These are phyloP conservation scores for Syngnathus acus DNA, from an alignment of 2,797 vertebrate genomes.

Conservation along the genomic window DNA sequence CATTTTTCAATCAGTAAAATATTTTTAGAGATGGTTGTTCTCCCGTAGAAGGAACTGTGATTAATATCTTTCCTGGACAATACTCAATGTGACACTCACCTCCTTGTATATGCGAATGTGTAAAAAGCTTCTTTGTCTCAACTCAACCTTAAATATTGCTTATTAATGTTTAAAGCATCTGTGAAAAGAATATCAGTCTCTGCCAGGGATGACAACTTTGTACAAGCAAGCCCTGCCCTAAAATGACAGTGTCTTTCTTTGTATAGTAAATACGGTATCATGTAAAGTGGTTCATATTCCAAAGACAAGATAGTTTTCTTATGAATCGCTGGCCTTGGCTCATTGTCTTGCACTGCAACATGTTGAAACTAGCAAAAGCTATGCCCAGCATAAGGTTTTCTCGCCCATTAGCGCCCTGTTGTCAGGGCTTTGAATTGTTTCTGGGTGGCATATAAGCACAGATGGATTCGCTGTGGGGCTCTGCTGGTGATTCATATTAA, in stretches of 20 bases:
- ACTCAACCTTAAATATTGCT: background rate
- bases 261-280: background rate
- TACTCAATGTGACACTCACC: background rate
- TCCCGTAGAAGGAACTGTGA: background rate
- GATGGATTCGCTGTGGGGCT: conserved; percentile 63
- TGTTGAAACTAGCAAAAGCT: conserved; percentile 30
- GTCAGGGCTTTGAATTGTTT: conserved; percentile 48
- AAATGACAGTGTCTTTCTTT: background rate
- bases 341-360: background rate
- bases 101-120: background rate
- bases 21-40: background rate
- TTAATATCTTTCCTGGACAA: background rate
- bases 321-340: background rate
- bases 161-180: background rate
- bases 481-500: conserved; percentile 69
- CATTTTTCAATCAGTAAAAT: background rate
- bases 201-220: background rate
- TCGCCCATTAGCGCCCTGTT: conserved; percentile 45
- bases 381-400: conserved; percentile 34
- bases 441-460: conserved; percentile 43
- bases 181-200: background rate
- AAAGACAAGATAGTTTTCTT: background rate
- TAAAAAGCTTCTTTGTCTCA: background rate
- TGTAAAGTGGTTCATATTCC: background rate
- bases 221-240: background rate